Conservation (phyloP, 35 echinoderm and acorn worm species). For the Lytechinus pictus region DNA sequence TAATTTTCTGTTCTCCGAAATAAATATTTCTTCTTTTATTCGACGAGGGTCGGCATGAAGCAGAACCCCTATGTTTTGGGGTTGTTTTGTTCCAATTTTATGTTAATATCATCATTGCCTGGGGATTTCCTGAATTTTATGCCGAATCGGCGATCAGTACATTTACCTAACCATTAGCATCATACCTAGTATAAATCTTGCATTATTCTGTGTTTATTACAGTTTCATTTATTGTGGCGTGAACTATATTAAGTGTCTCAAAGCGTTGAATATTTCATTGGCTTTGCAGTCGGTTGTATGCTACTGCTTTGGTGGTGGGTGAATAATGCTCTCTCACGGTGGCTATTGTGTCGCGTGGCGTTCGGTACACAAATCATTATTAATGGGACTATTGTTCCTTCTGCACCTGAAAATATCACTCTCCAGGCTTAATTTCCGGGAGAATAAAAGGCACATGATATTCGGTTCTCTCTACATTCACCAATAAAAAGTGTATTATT, state of each 20-base stretch:
- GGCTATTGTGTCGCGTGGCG: slow-evolving; percentile 18
- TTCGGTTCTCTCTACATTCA: background rate
- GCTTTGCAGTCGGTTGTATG: background rate
- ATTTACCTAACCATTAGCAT: too few relatives aligned
- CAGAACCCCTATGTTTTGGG: too few relatives aligned
- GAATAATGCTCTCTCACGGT: slow-evolving; percentile 23
- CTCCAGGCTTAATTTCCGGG: slow-evolving; percentile 40
- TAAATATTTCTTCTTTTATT: too few relatives aligned
- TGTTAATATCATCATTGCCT: too few relatives aligned
- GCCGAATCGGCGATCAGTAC: too few relatives aligned
- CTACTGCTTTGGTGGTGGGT: background rate
- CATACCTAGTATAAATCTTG: background rate
- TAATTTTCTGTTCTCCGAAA: too few relatives aligned
- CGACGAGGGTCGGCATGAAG: too few relatives aligned
- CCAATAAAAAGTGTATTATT: background rate
- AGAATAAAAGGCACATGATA: background rate
- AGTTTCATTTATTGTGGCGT: background rate
- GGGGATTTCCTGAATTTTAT: too few relatives aligned
- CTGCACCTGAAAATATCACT: slow-evolving; percentile 22
- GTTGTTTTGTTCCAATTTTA: too few relatives aligned
- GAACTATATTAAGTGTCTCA: background rate
- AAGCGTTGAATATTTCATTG: background rate
- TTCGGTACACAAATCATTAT: slow-evolving; percentile 40
- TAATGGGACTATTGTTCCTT: slow-evolving; percentile 51
- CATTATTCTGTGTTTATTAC: background rate